Evolutionary conservation across 1,140 invertebrate species (phyloP).

Genomic region (Holcopasites calliopsidis): DNA sequence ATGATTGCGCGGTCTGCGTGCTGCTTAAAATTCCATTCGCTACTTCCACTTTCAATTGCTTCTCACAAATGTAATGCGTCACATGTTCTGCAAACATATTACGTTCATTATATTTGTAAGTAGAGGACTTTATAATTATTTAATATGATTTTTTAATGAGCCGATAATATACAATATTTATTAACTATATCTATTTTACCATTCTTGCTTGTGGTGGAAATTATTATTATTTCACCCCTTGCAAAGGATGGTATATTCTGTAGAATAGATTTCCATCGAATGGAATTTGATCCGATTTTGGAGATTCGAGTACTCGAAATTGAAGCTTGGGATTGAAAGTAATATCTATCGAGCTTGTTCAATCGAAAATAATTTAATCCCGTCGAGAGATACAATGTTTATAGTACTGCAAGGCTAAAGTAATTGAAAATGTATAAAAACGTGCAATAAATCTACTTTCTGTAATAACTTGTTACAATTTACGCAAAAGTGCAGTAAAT

Average conservation of each 20-base stretch:
- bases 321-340: background rate
- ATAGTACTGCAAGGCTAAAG: background rate
- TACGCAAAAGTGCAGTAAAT: too few species aligned
- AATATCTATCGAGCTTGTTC: background rate
- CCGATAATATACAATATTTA: too few species aligned
- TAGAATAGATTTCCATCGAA: background rate
- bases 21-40: conserved; percentile 9
- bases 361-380: background rate
- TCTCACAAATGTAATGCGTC: background rate
- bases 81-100: background rate
- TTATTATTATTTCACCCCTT: too few species aligned
- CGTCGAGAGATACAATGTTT: too few species aligned
- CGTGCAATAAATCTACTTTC: background rate
- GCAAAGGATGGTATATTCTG: too few species aligned
- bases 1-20: background rate
- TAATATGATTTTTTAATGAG: too few species aligned
- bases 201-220: too few species aligned
- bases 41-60: background rate
- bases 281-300: background rate
- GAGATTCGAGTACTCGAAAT: background rate
- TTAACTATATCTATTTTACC: too few species aligned
- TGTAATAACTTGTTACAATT: too few species aligned
- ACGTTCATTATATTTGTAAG: background rate
- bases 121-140: background rate
- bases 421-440: background rate